Evolutionary conservation across 2,797 vertebrate species (phyloP), one percentile per base, ranked within the genome.

Genomic region (Hydrocynus forskahlii): DNA sequence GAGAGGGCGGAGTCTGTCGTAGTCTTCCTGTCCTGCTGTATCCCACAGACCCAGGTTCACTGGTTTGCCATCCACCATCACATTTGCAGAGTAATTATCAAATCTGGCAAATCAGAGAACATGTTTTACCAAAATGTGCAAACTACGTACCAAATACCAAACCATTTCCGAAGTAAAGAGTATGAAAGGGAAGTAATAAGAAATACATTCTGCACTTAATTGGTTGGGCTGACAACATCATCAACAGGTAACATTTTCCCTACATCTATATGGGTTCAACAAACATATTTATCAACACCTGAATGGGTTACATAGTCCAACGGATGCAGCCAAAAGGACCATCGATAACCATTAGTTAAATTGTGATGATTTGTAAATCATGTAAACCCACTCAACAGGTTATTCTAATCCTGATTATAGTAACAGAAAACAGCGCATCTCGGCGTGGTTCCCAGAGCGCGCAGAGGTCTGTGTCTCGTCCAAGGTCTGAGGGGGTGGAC

Each of bases 1-100:
- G 78, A 99, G 95, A 0, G 98, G 98, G 66, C 97, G 97, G 85
- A 99, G 93, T 90, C 98, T 94, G 94, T 99, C 98, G 0, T 99
- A 99, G 86, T 99, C 98, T 91, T 99, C 97, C 92, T 99, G 98
- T 87, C 98, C 98, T 78, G 98, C 97, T 82, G 97, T 99, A 91
- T 99, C 98, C 98, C 98, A 99, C 17, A 99, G 92, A 69, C 98
- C 97, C 92, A 99, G 92, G 78, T 99, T 99, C 81, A 99, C 98
- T 0, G 98, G 98, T 86, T 99, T 99, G 16, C 98, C 97, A 85
- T 99, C 98, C 78, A 99, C 98, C 98, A 99, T 99, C 80, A 99
- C 98, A 95, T 99, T 99, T 88, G 98, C 98, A 50, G 98, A 99
- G 86, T 99, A 99, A 93, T 99, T 99, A 92, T 99, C 98, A 64